Evolutionary conservation across 2,888 invertebrate species (phyloP), one percentile per base, ranked within the genome.

Genomic region (Epiblema foenella): DNA sequence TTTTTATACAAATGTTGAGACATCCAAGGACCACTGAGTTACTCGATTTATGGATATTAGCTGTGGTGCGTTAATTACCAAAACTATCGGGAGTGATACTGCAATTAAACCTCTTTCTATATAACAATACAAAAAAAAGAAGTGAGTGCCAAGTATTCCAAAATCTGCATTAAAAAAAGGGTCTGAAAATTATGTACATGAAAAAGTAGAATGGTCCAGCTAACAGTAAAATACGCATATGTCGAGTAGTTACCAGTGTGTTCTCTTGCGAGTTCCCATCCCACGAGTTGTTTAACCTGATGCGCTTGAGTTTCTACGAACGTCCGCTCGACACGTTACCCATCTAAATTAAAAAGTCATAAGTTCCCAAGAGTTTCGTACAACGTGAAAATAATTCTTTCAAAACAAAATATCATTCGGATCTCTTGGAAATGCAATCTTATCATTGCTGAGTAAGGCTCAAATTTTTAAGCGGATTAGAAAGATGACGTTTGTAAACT

Each of bases 281-380:
- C 63, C 63, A 63, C 68, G 57, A 75, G 79, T 83, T 82, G 79
- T 79, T 81, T 81, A 79, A 79, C 79, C 79, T 79, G 79, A 79
- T 79, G 79, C 79, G 81, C 67, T 80, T 73, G 77, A 72, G 68
- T 73, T 87, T 85, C 87, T 78, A 67, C 78, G 85, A 84, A 85
- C 59, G 59, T 54, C 49, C 39, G 54, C 51, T 63, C 24, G 39
- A 54, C 17, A 68, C 51, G 46, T 52, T 7, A 51, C 12, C n/a
- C 37, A 17, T 54, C 17, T 15, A 39, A 54, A n/a, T 37, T n/a
- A 39, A 39, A 64, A 37, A 4, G 37, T 54, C n/a, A 5, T 39
- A 37, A 15, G 63, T 37, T 1, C 1, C 7, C n/a, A 12, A 10
- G 0, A 1, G n/a, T 64, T 20, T 24, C n/a, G 39, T 54, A 64